Evolutionary conservation across 2,888 invertebrate species (phyloP).

Genomic region (Erebia palarica): DNA sequence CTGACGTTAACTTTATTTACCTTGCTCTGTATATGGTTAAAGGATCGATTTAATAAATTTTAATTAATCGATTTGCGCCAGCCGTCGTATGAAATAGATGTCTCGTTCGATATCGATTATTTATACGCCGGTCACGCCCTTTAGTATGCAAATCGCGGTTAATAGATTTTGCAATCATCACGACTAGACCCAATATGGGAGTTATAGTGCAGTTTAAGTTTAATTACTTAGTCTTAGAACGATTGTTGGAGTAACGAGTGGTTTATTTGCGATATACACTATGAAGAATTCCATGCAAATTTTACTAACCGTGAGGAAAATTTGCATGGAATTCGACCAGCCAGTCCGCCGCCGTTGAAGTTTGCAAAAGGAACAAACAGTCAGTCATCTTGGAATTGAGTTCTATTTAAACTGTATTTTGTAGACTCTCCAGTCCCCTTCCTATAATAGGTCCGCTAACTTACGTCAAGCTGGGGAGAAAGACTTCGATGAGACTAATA

Average conservation of each 20-base stretch:
- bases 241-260: slow-evolving; percentile 11
- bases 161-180: slow-evolving; percentile 36
- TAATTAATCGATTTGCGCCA: slow-evolving; percentile 35
- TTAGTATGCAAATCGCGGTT: slow-evolving; percentile 53
- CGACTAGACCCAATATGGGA: slow-evolving; percentile 37
- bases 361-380: background rate
- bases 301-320: slow-evolving; percentile 3
- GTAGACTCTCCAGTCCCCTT: too few relatives aligned
- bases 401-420: background rate
- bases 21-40: slow-evolving; percentile 18
- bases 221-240: slow-evolving; percentile 35
- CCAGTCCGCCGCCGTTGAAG: background rate
- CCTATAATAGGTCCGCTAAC: too few relatives aligned
- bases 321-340: background rate
- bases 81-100: slow-evolving; percentile 38
- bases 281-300: too few relatives aligned
- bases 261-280: background rate
- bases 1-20: slow-evolving; percentile 24
- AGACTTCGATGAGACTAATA: too few relatives aligned
- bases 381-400: background rate
- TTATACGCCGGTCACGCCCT: slow-evolving; percentile 52
- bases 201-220: slow-evolving; percentile 37
- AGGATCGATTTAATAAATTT: slow-evolving; percentile 35
- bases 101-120: slow-evolving; percentile 40
- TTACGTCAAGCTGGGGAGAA: too few relatives aligned